Percentiles rank a stretch among this genome's conserved stretches.
Conservation (phyloP, 1,140 invertebrate genomes). For the Solen grandis region DNA sequence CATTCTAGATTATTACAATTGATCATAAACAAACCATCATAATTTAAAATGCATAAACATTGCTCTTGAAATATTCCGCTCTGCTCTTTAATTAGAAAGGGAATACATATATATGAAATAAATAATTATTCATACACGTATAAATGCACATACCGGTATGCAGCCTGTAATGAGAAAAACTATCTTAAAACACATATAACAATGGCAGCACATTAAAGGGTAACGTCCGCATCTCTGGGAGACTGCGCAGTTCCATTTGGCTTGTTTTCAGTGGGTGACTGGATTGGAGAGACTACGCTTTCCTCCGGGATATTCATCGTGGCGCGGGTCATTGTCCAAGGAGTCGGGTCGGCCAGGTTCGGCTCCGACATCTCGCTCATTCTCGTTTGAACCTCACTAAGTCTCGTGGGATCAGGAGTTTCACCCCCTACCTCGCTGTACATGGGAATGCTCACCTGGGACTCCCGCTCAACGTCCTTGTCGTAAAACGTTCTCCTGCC, state of each 20-base stretch:
- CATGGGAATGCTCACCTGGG: constrained; percentile 57
- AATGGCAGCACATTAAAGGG: no score
- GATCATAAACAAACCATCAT: no score
- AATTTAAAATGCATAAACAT: no score
- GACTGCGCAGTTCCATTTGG: constrained; percentile 18
- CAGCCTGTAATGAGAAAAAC: no score
- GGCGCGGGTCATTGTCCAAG: constrained; percentile 44
- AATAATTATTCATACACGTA: no score
- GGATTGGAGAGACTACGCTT: constrained; percentile 35
- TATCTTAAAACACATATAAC: no score
- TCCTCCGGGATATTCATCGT: constrained; percentile 53
- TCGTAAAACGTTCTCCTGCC: constrained; percentile 41
- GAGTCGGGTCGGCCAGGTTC: constrained; percentile 40
- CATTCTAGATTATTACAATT: no score
- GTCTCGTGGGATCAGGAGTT: constrained; percentile 59
- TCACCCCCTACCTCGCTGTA: constrained; percentile 57
- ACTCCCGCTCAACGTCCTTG: constrained; percentile 44
- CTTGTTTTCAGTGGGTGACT: constrained; percentile 17
- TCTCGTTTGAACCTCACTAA: constrained; percentile 52
- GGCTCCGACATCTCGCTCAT: constrained; percentile 48
- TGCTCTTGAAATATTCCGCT: no score
- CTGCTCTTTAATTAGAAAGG: no score
- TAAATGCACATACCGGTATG: no score
- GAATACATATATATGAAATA: no score
- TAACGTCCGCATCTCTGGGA: no score